phyloP scores from a whole-genome alignment of 2,797 vertebrate genomes.

The Fratercula arctica region DNA sequence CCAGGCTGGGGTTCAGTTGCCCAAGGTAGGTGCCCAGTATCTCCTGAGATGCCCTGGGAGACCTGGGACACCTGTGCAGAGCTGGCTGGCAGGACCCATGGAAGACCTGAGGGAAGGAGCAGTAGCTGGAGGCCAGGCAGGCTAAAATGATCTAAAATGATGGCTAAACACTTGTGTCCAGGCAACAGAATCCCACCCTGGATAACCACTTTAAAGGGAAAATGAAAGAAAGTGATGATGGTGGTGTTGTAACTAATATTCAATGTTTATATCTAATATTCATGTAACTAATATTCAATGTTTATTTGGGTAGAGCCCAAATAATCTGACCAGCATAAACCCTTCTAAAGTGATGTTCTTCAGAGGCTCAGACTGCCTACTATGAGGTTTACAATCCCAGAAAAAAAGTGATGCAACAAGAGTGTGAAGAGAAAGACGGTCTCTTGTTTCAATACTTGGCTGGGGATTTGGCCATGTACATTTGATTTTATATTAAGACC shows the following conservation, averaged over 20 bases:
- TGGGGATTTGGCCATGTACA: background rate
- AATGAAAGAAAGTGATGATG: background rate
- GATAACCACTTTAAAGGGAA: background rate
- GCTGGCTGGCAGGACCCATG: background rate
- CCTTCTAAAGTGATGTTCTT: background rate
- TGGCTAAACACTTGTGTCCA: background rate
- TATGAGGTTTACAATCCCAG: background rate
- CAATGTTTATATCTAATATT: background rate
- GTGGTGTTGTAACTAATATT: background rate
- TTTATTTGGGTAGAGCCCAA: background rate
- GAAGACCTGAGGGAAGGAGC: background rate
- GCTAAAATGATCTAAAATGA: background rate
- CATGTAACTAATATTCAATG: background rate
- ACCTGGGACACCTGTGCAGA: background rate
- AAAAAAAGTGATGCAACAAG: background rate
- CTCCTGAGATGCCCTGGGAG: background rate
- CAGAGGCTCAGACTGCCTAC: background rate
- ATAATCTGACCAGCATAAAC: background rate
- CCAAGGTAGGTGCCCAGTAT: background rate
- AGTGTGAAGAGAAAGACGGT: background rate
- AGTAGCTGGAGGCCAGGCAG: background rate
- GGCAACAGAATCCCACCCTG: background rate
- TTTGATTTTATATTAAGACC: background rate
- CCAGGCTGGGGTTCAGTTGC: background rate
- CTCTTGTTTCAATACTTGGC: background rate